Base-by-base conservation (phyloP, 2,888 invertebrate species). In the Urechis unicinctus region DNA sequence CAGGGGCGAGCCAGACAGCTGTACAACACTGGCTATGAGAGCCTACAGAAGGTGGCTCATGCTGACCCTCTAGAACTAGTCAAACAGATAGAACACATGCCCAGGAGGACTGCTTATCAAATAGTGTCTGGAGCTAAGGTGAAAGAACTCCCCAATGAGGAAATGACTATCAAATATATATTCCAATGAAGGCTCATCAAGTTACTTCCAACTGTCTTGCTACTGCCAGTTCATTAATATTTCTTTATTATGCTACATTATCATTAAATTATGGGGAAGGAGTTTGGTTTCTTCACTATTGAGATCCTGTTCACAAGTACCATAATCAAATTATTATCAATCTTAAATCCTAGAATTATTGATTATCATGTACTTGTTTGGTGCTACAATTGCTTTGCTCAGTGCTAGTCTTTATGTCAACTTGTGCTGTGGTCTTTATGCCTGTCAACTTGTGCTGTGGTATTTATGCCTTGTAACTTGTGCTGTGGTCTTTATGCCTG, bases 91-190 rank as follows among this genome's bases (percentile, higher is more conserved):
- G 83, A 87, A 56, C 87, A 88, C 73, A 82, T 93, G 77, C 83
- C 87, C 0, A 75, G 80, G n/a, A 84, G 83, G 67, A 83, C 86
- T 13, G 92, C 92, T 2, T 82, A 81, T 50, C 89, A 90, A 75
- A 86, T 96, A 52, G 84, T 94, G 61, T 86, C 89, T 55, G 87
- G 91, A 29, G 91, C 96, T 0, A 88, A 91, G 84, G 90, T 64
- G 28, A 31, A 13, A 25, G 9, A 13, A 6, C 36, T 36, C 36
- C 6, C 36, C 36, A 36, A 13, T 36, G 13, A 22, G 9, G 45
- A 6, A 22, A 6, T 21, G 24, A 26, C 9, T 25, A 30, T 21
- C 6, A 6, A 50, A 5, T 43, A 21, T 21, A 21, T 6, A 50
- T 36, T 50, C 13, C 9, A 36, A 4, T 9, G 41, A 13, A 21